Evolutionary conservation across 2,888 invertebrate genomes (phyloP).

Genomic region (Leptinotarsa peninsularis): DNA sequence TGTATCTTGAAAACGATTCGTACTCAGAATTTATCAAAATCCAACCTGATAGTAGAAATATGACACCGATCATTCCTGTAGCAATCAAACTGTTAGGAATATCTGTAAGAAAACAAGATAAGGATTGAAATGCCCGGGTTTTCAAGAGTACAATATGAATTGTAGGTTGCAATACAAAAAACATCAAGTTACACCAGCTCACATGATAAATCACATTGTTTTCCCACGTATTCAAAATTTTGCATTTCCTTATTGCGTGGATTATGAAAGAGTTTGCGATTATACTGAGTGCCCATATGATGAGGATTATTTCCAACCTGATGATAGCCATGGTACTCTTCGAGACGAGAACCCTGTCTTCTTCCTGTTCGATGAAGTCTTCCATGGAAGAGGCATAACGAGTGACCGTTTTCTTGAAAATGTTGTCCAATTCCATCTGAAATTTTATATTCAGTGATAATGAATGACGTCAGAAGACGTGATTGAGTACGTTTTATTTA

Average conservation of each 20-base stretch:
- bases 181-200: not conserved
- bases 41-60: not conserved
- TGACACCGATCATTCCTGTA: not conserved
- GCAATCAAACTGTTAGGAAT: not conserved
- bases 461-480: not conserved
- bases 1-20: not conserved
- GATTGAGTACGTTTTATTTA: not conserved
- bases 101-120: not conserved
- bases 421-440: not conserved
- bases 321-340: not conserved
- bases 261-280: constrained; percentile 31
- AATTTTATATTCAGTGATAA: not conserved
- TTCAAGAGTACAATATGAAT: not conserved
- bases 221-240: constrained; percentile 34
- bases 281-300: constrained; percentile 1
- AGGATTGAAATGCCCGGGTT: not conserved
- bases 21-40: not conserved
- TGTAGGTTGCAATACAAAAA: not conserved
- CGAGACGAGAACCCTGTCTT: not conserved
- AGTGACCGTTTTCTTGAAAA: not conserved
- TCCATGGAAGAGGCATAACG: not conserved
- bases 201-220: constrained; percentile 39
- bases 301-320: not conserved
- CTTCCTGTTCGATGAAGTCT: not conserved
- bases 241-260: constrained; percentile 34